phyloP scores from a whole-genome alignment of 2,888 invertebrate genomes.

The Molorchus minor region DNA sequence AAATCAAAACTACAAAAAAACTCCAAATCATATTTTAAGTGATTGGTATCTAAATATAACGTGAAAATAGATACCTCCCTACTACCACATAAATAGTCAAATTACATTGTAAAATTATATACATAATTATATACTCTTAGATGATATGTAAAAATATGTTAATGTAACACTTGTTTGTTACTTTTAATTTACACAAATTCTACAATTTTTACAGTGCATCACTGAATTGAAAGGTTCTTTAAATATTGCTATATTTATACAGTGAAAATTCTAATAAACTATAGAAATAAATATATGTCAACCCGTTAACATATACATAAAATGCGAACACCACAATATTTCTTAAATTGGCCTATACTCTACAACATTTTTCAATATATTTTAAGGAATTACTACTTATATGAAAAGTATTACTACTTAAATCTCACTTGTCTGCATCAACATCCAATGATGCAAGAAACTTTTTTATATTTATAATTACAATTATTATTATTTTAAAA shows the following conservation, averaged over 20 bases:
- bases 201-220: slow-evolving; percentile 9
- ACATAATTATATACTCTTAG: slow-evolving; percentile 12
- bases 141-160: slow-evolving; percentile 17
- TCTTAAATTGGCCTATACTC: slow-evolving; percentile 51
- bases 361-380: slow-evolving; percentile 52
- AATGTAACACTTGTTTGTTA: slow-evolving; percentile 9
- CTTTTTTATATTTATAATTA: slow-evolving; percentile 38
- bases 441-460: slow-evolving; percentile 61
- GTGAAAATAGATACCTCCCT: too few relatives aligned
- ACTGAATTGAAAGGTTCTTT: slow-evolving; percentile 29
- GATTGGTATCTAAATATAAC: too few relatives aligned
- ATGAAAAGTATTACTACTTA: slow-evolving; percentile 63
- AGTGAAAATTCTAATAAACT: slow-evolving; percentile 47
- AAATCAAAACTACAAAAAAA: too few relatives aligned
- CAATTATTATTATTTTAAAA: slow-evolving; percentile 51
- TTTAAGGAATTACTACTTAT: slow-evolving; percentile 53
- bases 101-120: slow-evolving; percentile 19
- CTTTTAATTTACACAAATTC: slow-evolving; percentile 4
- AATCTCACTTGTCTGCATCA: slow-evolving; percentile 67
- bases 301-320: slow-evolving; percentile 37
- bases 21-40: too few relatives aligned
- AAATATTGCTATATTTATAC: slow-evolving; percentile 66
- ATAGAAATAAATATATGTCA: slow-evolving; percentile 25
- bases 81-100: too few relatives aligned
- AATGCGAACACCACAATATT: slow-evolving; percentile 46